Evolutionary conservation across 2,113 vertebrate species (phyloP), one percentile per base, ranked within the genome.

Genomic region (Naja naja): DNA sequence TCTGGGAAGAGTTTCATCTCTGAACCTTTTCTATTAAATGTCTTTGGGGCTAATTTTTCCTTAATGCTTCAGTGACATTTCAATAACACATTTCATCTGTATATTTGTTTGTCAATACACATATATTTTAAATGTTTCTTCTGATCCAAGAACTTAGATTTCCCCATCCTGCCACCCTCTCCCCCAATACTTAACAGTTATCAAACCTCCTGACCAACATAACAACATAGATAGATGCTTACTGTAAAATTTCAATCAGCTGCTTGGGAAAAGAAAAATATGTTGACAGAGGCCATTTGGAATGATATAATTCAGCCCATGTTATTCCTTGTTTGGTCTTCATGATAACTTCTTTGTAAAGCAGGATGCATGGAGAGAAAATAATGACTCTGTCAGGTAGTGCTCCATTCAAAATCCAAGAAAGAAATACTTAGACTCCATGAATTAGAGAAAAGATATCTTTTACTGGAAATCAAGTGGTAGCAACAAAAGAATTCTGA

Each of bases 1-100:
- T 18, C 86, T 95, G 30, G 47, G 89, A 88, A 94, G 94, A 90
- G 91, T 39, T 49, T 25, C 69, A 45, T 52, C 54, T 93, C 56
- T 34, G 10, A 52, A 89, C 64, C 86, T 90, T 90, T 52, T 90
- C 89, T 93, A 16, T 90, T 90, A 93, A 87, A 93, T 18, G 6
- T 52, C 45, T 86, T 87, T 93, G 88, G 89, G 45, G 22, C n/a
- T 49, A 16, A 5, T 93, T 85, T 90, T 30, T 85, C n/a, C 81
- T 86, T 54, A 5, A 74, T 54, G 22, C 6, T 6, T 56, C 6
- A 49, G 39, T 1, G 87, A 54, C 85, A 52, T 90, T 90, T 93
- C 92, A 85, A 52, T 87, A 23, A 27, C 20, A 30, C 90, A 3
- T 43, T 87, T 88, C 45, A 91, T 22, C 11, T 49, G 85, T 12